Evolutionary conservation across 2,888 invertebrate genomes (phyloP).

Genomic region (Willowsia nigromaculata): DNA sequence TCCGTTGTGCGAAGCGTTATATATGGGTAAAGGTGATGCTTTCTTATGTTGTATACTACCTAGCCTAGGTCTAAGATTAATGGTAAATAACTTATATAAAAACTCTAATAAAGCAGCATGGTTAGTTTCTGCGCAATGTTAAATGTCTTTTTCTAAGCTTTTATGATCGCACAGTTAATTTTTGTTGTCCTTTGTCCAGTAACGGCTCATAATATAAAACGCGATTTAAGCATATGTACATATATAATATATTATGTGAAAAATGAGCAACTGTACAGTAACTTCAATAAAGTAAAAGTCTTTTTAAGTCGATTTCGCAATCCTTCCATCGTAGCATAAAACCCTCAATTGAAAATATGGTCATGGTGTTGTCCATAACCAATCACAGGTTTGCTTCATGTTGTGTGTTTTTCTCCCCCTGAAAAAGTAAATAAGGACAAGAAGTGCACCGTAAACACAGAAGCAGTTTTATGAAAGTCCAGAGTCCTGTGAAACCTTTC

Average conservation of each 20-base stretch:
- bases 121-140: background rate
- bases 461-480: background rate
- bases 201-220: background rate
- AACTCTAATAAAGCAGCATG: too few species aligned
- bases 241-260: too few species aligned
- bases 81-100: background rate
- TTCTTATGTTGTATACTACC: background rate
- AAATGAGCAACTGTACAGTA: conserved; percentile 5
- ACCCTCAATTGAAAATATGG: background rate
- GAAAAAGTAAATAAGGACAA: conserved; percentile 9
- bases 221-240: too few species aligned
- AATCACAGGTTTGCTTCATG: conserved; percentile 29
- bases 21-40: background rate
- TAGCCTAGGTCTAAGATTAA: background rate
- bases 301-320: conserved; percentile 2
- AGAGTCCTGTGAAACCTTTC: background rate
- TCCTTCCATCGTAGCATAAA: background rate
- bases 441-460: background rate
- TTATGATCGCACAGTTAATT: background rate
- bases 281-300: conserved; percentile 10
- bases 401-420: too few species aligned
- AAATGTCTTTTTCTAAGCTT: background rate
- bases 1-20: background rate
- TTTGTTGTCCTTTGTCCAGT: background rate
- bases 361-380: conserved; percentile 38